Base-by-base conservation (phyloP, 2,113 vertebrate species). In the Sclerurus mexicanus region DNA sequence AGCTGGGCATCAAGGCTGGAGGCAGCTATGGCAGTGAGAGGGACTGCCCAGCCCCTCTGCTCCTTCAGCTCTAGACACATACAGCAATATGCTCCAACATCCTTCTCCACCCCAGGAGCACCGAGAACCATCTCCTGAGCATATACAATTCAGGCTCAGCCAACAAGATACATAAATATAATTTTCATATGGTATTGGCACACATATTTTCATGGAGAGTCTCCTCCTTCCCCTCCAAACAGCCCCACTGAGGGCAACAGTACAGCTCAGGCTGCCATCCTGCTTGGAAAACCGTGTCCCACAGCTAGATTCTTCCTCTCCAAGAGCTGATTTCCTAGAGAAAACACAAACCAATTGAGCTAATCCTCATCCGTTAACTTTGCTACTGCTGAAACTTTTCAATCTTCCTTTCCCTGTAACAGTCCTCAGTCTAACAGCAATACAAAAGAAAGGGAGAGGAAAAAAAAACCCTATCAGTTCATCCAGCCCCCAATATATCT, bases 401-500 rank as follows among this genome's bases (percentile, higher is more conserved):
- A 10, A 3, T 23, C 12, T 64, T 49, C 10, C 23, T 90, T 62
- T 66, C 23, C 17, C 13, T 10, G 0, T 9, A 53, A 35, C 4
- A 46, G 28, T 33, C 81, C 17, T 14, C 10, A 9, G n/a, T 7
- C 31, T 23, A 71, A 11, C 28, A 77, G 12, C 15, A 4, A 15
- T 53, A 18, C 10, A 24, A 67, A 53, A 66, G 4, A 7, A 83
- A 72, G 5, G 20, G 4, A 2, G 6, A 6, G 12, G 6, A 3
- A 23, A 42, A 60, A 39, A 31, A 44, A 44, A 44, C 12, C 4
- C 4, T 17, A 6, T 10, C 7, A 5, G 0, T 3, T 69, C 5
- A 64, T 94, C 42, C 55, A 93, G 15, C n/a, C 50, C 24, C 92
- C 13, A 35, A 10, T 66, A 5, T 35, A 47, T 33, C 58, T 90